Evolutionary conservation across 2,888 invertebrate genomes (phyloP).

Genomic region (Ophion costatus): DNA sequence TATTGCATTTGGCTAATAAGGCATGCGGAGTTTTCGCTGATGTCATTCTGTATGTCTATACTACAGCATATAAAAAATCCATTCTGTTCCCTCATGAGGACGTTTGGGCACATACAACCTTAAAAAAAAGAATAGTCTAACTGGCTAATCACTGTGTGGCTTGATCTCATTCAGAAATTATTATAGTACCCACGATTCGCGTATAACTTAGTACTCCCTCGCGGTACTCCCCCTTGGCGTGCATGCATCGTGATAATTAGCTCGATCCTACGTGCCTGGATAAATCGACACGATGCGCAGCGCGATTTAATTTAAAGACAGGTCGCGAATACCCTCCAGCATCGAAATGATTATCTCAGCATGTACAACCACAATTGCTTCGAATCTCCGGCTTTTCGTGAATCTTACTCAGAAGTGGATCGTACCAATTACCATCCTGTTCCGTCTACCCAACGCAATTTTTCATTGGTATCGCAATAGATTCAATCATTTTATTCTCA

Average conservation of each 20-base stretch:
- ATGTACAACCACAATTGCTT: conserved; percentile 12
- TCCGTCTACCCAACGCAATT: background rate
- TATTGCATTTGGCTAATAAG: too few species aligned
- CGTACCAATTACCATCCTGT: background rate
- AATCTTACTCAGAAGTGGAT: background rate
- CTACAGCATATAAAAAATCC: too few species aligned
- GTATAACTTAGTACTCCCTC: conserved; percentile 51
- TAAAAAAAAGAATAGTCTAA: conserved; percentile 3
- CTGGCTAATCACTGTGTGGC: conserved; percentile 34
- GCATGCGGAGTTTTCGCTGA: too few species aligned
- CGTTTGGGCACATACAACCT: too few species aligned
- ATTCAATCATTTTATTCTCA: background rate
- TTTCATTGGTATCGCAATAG: background rate
- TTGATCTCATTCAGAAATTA: conserved; percentile 21
- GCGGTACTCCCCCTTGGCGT: conserved; percentile 39
- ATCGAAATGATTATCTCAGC: background rate
- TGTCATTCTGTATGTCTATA: too few species aligned
- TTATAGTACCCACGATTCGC: conserved; percentile 34
- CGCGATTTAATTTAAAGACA: conserved; percentile 60
- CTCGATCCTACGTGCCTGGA: conserved; percentile 18
- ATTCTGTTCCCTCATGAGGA: too few species aligned
- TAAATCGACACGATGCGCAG: conserved; percentile 51
- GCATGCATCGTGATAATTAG: conserved; percentile 63
- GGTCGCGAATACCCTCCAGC: conserved; percentile 29
- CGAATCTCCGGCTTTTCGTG: conserved; percentile 16